These are phyloP conservation scores for Brachyptera putata DNA, from an alignment of 2,888 invertebrate species.

Conservation along the genomic window DNA sequence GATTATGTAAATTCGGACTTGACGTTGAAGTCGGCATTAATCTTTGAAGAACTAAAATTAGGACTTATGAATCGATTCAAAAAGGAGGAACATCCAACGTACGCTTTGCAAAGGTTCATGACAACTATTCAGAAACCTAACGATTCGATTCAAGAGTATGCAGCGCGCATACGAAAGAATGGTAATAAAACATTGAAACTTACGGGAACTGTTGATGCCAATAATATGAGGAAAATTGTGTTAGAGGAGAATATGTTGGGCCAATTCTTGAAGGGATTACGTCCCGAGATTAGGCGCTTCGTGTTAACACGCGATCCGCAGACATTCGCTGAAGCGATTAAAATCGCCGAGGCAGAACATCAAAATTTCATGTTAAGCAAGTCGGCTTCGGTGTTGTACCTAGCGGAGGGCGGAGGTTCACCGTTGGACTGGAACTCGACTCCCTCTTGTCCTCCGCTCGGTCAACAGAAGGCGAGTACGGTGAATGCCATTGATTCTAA, in stretches of 20 bases:
- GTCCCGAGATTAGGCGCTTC: not conserved
- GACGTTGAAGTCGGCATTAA: not conserved
- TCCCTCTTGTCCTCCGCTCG: not conserved
- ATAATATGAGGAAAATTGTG: not conserved
- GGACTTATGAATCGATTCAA: not conserved
- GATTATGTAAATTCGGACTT: not conserved
- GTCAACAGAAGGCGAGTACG: not conserved
- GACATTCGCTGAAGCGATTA: not conserved
- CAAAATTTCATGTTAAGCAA: not conserved
- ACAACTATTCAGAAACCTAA: not conserved
- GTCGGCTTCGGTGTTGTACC: not conserved
- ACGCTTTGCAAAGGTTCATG: not conserved
- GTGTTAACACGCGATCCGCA: not conserved
- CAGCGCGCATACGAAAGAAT: not conserved
- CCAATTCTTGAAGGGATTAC: not conserved
- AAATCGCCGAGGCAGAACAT: not conserved
- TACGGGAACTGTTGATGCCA: not conserved
- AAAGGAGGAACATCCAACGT: not conserved
- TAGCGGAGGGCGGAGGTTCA: not conserved
- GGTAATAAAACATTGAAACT: not conserved
- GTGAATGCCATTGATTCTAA: too few species aligned
- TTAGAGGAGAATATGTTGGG: not conserved
- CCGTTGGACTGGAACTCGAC: not conserved
- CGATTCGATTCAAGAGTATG: not conserved
- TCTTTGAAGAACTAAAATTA: not conserved